Percentiles rank a stretch among this genome's conserved stretches.
Conservation (phyloP, 1,140 invertebrate species). For the Oryctes rhinoceros region DNA sequence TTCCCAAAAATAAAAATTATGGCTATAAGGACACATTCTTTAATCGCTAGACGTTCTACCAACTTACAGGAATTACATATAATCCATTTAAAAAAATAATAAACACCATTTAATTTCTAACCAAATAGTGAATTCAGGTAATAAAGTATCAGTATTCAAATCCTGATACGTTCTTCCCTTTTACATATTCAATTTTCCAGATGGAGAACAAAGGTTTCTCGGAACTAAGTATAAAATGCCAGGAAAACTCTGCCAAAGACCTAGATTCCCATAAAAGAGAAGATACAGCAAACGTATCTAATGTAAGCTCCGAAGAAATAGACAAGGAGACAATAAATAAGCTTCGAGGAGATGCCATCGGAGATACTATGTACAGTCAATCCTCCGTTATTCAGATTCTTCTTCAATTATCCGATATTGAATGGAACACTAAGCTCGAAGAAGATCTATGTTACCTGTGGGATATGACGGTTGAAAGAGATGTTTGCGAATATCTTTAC, state of each 20-base stretch:
- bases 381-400: constrained; percentile 76
- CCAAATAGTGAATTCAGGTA: too few species aligned
- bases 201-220: not conserved
- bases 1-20: too few species aligned
- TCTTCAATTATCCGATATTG: constrained; percentile 64
- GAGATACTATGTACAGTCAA: constrained; percentile 77
- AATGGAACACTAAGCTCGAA: constrained; percentile 67
- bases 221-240: not conserved
- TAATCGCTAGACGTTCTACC: too few species aligned
- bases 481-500: constrained; percentile 73
- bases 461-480: constrained; percentile 80
- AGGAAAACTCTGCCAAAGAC: not conserved
- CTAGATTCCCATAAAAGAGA: not conserved
- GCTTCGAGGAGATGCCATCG: constrained; percentile 76
- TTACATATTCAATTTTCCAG: not conserved
- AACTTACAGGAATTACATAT: too few species aligned
- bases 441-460: constrained; percentile 76
- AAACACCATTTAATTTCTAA: too few species aligned
- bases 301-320: constrained; percentile 56
- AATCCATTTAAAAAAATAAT: too few species aligned
- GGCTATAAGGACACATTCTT: too few species aligned
- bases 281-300: constrained; percentile 34
- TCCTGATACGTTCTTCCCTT: too few species aligned
- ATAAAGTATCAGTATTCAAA: too few species aligned
- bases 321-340: constrained; percentile 63